Percentiles rank a stretch among this genome's conserved stretches.
Evolutionary conservation across 2,113 vertebrate species (phyloP).

Genomic region (Sinocyclocheilus anshuiensis): DNA sequence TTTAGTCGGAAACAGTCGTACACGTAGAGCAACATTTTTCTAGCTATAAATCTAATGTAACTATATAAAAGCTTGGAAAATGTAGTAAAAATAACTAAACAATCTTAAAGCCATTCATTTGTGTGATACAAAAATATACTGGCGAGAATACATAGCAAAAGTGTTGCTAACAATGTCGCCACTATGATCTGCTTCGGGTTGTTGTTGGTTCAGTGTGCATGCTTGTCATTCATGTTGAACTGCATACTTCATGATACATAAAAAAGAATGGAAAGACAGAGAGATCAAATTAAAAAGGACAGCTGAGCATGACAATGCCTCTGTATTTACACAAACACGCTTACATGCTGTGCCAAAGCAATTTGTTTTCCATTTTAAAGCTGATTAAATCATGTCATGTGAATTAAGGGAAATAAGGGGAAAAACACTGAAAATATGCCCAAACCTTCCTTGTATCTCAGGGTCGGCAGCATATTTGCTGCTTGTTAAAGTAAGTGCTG

Average conservation of each 20-base stretch:
- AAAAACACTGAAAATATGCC: not conserved
- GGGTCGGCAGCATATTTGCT: not conserved
- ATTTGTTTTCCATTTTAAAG: conserved; percentile 47
- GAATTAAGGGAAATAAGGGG: conserved; percentile 21
- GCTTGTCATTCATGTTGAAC: not conserved
- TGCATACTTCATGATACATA: conserved; percentile 1
- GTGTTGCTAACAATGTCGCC: not conserved
- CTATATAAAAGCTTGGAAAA: not conserved
- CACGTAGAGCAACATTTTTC: not conserved
- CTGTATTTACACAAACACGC: not conserved
- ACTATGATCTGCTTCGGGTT: not conserved
- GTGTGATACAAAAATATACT: not conserved
- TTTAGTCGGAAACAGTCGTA: conserved; percentile 1
- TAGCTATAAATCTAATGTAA: not conserved
- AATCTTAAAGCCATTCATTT: not conserved
- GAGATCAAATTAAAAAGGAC: not conserved
- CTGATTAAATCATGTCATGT: conserved; percentile 44
- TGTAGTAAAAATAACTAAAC: not conserved
- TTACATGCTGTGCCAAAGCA: conserved; percentile 34
- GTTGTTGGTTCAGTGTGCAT: not conserved
- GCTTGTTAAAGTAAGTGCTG: too few relatives aligned
- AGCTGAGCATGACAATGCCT: conserved; percentile 26
- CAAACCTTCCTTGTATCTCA: conserved; percentile 13
- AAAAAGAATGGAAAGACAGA: not conserved
- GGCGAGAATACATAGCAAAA: too few relatives aligned